Evolutionary conservation across 1,140 invertebrate genomes (phyloP).

Genomic region (Globodera rostochiensis): DNA sequence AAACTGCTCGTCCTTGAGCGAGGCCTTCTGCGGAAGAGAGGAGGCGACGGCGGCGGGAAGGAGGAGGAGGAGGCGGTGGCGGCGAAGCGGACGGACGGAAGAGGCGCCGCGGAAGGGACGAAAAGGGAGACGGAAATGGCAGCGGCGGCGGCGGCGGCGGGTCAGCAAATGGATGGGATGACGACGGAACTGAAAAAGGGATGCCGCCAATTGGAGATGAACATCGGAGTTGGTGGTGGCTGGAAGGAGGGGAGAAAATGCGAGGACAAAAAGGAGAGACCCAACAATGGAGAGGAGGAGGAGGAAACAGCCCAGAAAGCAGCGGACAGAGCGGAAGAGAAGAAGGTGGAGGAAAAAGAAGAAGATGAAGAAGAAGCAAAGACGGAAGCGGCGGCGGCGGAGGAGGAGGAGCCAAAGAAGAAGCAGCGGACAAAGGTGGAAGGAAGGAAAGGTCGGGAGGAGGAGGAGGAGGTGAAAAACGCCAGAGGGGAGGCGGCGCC

Average conservation of each 20-base stretch:
- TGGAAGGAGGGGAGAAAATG: neutral
- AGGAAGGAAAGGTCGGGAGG: neutral
- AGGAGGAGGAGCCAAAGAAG: neutral
- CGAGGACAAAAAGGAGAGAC: constrained; percentile 10
- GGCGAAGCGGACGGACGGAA: constrained; percentile 10
- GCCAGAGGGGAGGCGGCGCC: neutral
- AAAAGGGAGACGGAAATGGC: constrained; percentile 4
- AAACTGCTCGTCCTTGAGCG: constrained; percentile 21
- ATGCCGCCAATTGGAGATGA: neutral
- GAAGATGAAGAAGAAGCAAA: neutral
- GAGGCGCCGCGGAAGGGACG: neutral
- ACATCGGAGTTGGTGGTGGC: neutral
- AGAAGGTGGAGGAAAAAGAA: neutral
- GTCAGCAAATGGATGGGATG: constrained; percentile 1
- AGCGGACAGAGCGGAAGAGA: neutral
- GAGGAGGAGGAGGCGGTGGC: neutral
- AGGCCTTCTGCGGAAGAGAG: neutral
- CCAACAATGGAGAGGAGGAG: neutral
- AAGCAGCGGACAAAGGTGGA: neutral
- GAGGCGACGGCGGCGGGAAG: neutral
- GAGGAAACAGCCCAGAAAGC: constrained; percentile 20
- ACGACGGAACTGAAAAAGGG: neutral
- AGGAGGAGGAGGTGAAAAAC: neutral
- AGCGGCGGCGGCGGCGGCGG: neutral
- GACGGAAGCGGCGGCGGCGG: neutral